phyloP scores from a whole-genome alignment of 2,888 invertebrate species.

The Pseudococcus longispinus region DNA sequence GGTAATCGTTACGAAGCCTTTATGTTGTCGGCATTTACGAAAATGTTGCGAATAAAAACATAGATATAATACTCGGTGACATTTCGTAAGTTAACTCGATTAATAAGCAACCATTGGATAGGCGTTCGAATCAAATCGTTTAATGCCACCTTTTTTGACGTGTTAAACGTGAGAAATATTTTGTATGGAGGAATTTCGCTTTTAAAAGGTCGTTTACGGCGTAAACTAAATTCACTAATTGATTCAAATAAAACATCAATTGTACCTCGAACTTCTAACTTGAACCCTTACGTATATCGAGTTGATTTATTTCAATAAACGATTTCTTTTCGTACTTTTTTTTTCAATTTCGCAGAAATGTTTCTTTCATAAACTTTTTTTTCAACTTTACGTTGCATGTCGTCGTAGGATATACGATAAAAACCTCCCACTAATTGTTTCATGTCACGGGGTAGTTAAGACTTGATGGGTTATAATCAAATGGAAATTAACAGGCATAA shows the following conservation, averaged over 20 bases:
- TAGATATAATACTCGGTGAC: neutral
- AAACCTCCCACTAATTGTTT: neutral
- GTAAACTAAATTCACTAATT: neutral
- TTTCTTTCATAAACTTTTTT: neutral
- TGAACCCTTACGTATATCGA: neutral
- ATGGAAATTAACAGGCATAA: neutral
- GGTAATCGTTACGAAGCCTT: neutral
- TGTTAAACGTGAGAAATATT: neutral
- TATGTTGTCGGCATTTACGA: neutral
- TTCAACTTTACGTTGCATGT: neutral
- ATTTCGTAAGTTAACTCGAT: neutral
- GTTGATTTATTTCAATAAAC: neutral
- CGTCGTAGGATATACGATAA: neutral
- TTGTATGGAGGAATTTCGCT: neutral
- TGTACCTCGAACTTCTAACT: neutral
- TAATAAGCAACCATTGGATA: neutral
- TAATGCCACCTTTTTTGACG: neutral
- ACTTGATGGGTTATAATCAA: neutral
- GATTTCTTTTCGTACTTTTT: neutral
- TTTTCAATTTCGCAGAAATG: neutral
- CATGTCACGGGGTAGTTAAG: neutral
- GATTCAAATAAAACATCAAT: neutral
- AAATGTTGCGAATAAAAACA: conserved; percentile 1
- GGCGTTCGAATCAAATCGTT: conserved; percentile 2
- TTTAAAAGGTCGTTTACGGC: neutral